phyloP scores from a whole-genome alignment of 2,888 invertebrate species.

The Luperina nickerlii region DNA sequence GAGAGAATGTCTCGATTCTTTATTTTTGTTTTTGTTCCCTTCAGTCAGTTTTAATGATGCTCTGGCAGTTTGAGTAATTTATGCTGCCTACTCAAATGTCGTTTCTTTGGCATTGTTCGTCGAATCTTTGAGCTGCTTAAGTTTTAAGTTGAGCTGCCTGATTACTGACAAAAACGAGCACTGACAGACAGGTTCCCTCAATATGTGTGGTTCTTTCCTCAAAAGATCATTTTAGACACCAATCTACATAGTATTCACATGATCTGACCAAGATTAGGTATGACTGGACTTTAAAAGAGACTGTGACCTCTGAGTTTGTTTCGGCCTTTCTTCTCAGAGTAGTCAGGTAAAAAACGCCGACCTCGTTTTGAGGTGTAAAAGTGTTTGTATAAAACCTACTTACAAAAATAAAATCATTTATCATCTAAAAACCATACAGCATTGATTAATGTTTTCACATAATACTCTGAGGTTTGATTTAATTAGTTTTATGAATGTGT shows the following conservation, averaged over 20 bases:
- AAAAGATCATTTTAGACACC: neutral
- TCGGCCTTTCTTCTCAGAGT: neutral
- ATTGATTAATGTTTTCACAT: neutral
- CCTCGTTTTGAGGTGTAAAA: neutral
- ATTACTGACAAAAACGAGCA: no score
- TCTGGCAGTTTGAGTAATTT: no score
- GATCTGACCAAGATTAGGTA: neutral
- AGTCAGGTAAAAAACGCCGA: neutral
- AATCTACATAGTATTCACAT: neutral
- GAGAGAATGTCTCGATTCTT: neutral
- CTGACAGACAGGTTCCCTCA: neutral
- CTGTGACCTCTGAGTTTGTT: neutral
- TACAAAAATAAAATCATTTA: neutral
- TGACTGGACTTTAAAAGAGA: neutral
- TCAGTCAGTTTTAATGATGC: no score
- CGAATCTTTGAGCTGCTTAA: no score
- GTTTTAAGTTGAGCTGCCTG: no score
- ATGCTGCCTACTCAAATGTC: no score
- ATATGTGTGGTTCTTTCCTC: no score
- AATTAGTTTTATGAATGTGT: neutral
- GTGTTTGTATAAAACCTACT: neutral
- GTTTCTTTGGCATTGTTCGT: no score
- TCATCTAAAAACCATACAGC: neutral
- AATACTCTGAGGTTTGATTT: neutral
- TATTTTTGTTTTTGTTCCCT: neutral